Conservation (phyloP, 2,888 invertebrate genomes). For the Cryptosula pallasiana region DNA sequence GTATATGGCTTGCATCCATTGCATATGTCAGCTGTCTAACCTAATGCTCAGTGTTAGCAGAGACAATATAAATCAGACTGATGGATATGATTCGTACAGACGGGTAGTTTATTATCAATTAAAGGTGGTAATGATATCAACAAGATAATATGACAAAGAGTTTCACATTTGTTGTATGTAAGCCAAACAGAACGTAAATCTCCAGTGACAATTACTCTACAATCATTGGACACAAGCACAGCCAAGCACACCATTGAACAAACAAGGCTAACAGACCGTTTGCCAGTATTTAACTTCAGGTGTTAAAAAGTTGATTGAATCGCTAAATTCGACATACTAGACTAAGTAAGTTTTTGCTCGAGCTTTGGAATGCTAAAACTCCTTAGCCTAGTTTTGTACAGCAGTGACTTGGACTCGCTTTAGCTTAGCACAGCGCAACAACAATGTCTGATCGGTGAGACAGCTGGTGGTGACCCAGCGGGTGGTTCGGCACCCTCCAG, state of each 20-base stretch:
- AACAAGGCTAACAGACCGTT: constrained; percentile 21
- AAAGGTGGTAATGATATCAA: neutral
- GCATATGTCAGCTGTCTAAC: too few species aligned
- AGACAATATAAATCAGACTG: too few species aligned
- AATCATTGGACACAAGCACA: too few species aligned
- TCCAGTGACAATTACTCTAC: too few species aligned
- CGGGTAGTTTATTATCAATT: constrained; percentile 8
- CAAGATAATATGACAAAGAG: neutral
- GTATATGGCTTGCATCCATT: too few species aligned
- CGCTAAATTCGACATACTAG: neutral
- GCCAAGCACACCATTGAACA: too few species aligned
- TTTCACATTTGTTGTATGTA: too few species aligned
- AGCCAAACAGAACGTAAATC: too few species aligned
- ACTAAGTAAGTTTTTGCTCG: constrained; percentile 6
- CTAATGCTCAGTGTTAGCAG: too few species aligned
- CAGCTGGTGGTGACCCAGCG: too few species aligned
- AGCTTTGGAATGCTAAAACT: constrained; percentile 24
- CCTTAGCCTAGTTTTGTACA: constrained; percentile 12
- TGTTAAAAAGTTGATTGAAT: neutral
- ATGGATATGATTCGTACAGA: constrained; percentile 1
- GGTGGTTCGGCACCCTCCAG: too few species aligned
- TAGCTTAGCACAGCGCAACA: neutral
- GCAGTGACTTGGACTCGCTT: neutral
- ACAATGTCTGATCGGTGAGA: too few species aligned
- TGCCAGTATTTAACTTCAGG: neutral